Conservation (phyloP, 2,888 invertebrate species). For the Ophion obscuratus region DNA sequence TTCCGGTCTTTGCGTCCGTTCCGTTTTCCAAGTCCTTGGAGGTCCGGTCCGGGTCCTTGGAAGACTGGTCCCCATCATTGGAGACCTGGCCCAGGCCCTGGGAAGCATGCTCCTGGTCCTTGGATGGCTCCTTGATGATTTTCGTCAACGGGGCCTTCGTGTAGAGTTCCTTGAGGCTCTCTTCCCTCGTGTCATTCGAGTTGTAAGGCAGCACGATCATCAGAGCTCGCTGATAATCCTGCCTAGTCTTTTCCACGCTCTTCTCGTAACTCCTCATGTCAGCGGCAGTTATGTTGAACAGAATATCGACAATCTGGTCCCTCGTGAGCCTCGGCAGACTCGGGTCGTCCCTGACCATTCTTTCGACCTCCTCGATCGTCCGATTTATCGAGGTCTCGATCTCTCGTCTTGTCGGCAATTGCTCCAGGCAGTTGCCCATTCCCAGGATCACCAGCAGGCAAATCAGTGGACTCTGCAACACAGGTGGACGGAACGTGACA, state of each 20-base stretch:
- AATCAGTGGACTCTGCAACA: conserved; percentile 75
- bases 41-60: conserved; percentile 41
- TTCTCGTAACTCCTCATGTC: conserved; percentile 77
- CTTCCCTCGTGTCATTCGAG: conserved; percentile 85
- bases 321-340: conserved; percentile 88
- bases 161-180: conserved; percentile 87
- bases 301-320: conserved; percentile 88
- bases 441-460: conserved; percentile 76
- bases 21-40: conserved; percentile 10
- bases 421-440: conserved; percentile 73
- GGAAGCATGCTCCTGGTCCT: neutral
- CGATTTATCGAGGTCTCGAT: conserved; percentile 81
- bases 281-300: conserved; percentile 86
- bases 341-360: conserved; percentile 86
- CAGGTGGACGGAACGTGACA: neutral
- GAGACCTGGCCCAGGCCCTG: neutral
- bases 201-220: conserved; percentile 89
- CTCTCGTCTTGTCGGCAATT: conserved; percentile 76
- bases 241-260: conserved; percentile 78
- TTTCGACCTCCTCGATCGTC: conserved; percentile 89
- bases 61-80: too few relatives aligned
- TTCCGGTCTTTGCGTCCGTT: conserved; percentile 31
- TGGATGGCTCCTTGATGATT: conserved; percentile 83
- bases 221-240: conserved; percentile 85
- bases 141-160: conserved; percentile 88